Conservation (phyloP, 2,113 vertebrate species). For the Mungos mungo region DNA sequence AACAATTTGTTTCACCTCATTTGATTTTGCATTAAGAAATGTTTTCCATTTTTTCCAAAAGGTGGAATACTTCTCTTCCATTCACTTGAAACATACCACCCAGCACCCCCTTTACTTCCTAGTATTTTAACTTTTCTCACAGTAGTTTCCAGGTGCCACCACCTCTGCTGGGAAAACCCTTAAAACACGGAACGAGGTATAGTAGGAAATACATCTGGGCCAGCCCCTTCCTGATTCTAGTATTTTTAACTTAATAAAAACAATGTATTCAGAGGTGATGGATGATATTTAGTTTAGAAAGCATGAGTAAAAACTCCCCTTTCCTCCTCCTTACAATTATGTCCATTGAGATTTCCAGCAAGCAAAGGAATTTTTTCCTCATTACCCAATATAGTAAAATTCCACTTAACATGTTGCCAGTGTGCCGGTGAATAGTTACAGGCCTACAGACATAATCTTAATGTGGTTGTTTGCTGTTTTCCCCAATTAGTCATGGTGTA, state of each 20-base stretch:
- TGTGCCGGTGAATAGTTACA: conserved; percentile 12
- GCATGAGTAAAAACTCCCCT: background rate
- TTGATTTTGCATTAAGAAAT: background rate
- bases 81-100: background rate
- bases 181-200: accelerated
- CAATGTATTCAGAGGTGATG: conserved; percentile 57
- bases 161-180: background rate
- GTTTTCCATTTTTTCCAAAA: background rate
- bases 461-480: conserved; percentile 58
- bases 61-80: background rate
- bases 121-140: conserved; percentile 20
- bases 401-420: conserved; percentile 27
- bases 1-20: background rate
- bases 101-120: background rate
- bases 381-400: conserved; percentile 18
- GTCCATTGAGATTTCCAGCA: conserved; percentile 47
- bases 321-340: background rate
- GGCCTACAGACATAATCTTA: conserved; percentile 51
- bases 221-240: background rate
- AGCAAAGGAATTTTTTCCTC: background rate
- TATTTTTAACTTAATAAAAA: conserved; percentile 21
- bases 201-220: background rate
- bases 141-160: background rate
- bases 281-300: conserved; percentile 56
- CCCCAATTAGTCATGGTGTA: conserved; percentile 72